phyloP scores from a whole-genome alignment of 2,797 vertebrate species.

The Acestrorhynchus altus region DNA sequence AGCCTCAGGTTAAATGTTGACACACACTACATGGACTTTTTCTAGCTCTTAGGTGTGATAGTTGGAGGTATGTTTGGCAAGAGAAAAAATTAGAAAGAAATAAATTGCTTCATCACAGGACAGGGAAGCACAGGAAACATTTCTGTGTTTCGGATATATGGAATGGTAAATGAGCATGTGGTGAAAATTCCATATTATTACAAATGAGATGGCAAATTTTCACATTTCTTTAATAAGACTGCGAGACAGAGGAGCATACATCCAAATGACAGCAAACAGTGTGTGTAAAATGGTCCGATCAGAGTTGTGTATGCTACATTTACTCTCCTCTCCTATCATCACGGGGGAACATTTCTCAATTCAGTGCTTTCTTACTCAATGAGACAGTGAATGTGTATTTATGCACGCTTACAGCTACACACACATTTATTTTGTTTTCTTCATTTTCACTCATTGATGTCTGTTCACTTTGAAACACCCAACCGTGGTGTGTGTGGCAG shows the following conservation, averaged over 20 bases:
- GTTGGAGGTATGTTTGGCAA: background rate
- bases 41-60: background rate
- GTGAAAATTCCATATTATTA: conserved; percentile 24
- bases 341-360: conserved; percentile 43
- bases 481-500: background rate
- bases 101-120: background rate
- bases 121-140: background rate
- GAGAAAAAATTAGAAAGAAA: background rate
- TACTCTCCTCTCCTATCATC: conserved; percentile 56
- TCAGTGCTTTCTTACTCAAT: conserved; percentile 26
- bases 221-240: conserved; percentile 29
- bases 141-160: background rate
- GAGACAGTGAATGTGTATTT: conserved; percentile 34
- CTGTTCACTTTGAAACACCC: conserved; percentile 21
- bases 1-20: conserved; percentile 1
- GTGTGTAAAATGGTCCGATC: conserved; percentile 74
- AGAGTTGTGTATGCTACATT: conserved; percentile 71
- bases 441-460: background rate
- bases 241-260: conserved; percentile 64
- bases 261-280: conserved; percentile 74
- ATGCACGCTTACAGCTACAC: conserved; percentile 23
- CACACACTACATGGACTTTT: background rate
- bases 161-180: background rate
- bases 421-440: conserved; percentile 14
- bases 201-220: conserved; percentile 5